A percentile compares a stretch with the other conserved stretches of the same genome.
These are phyloP conservation scores for Edolisoma coerulescens DNA, from an alignment of 2,113 vertebrate species.

Conservation along the genomic window DNA sequence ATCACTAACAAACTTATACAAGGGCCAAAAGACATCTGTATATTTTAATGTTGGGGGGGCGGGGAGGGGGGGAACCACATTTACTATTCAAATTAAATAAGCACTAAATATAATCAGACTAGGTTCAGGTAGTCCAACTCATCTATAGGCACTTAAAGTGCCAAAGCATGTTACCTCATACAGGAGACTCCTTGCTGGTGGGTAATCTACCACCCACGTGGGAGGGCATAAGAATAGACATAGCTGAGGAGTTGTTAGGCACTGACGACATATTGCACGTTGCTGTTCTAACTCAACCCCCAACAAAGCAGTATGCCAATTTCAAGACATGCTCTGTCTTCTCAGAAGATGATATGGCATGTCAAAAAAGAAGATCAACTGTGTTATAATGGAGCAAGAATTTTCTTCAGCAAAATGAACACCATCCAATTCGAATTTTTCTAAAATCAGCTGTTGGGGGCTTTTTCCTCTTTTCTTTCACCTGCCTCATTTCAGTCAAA, in stretches of 20 bases:
- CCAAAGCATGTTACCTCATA: not conserved
- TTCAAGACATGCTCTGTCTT: not conserved
- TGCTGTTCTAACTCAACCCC: not conserved
- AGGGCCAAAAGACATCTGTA: not conserved
- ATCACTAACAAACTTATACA: not conserved
- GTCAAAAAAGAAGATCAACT: not conserved
- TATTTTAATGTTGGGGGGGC: not conserved
- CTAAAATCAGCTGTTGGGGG: not conserved
- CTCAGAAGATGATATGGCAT: not conserved
- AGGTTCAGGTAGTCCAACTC: not conserved
- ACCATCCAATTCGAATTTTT: not conserved
- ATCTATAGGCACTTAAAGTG: not conserved
- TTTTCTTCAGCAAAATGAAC: not conserved
- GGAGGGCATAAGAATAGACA: not conserved
- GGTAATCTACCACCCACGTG: accelerated
- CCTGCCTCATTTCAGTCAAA: not conserved
- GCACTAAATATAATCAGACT: not conserved
- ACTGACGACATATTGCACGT: not conserved
- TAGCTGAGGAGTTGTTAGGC: not conserved
- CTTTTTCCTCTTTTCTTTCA: not conserved
- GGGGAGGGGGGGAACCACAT: not conserved
- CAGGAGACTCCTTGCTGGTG: not conserved
- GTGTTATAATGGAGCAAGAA: not conserved
- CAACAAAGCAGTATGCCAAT: not conserved
- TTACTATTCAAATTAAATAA: not conserved